phyloP scores from a whole-genome alignment of 2,888 invertebrate species.

The Calameuta filiformis region DNA sequence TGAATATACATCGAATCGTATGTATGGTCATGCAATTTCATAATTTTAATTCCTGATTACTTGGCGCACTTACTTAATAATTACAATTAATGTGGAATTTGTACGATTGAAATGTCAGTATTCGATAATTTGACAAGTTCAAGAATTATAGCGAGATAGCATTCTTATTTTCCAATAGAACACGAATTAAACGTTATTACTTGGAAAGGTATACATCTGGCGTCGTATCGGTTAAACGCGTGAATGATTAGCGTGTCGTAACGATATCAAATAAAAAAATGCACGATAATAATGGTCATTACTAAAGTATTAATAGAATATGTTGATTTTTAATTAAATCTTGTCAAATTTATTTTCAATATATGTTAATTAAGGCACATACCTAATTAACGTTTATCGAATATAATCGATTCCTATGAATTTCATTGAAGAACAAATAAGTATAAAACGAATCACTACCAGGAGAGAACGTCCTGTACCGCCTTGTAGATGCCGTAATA shows the following conservation, averaged over 20 bases:
- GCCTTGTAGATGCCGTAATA: not conserved
- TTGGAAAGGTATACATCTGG: not conserved
- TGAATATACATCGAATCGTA: not conserved
- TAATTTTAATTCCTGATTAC: not conserved
- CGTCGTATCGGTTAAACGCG: not conserved
- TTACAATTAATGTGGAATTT: not conserved
- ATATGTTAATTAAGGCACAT: not conserved
- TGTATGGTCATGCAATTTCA: not conserved
- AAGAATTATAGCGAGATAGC: not conserved
- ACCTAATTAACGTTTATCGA: not conserved
- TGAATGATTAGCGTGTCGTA: not conserved
- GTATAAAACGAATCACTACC: not conserved
- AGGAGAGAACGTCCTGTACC: not conserved
- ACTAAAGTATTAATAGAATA: not conserved
- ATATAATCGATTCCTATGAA: not conserved
- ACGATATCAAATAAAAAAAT: not conserved
- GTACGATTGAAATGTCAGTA: not conserved
- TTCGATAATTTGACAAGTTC: not conserved
- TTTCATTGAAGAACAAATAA: not conserved
- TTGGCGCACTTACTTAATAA: not conserved
- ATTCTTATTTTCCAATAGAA: not conserved
- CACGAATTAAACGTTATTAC: not conserved
- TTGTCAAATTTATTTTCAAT: not conserved
- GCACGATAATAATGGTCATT: not conserved
- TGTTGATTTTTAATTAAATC: not conserved